Percentiles rank a stretch among this genome's conserved stretches.
Evolutionary conservation across 2,113 vertebrate genomes (phyloP).

Genomic region (Myotis davidii): DNA sequence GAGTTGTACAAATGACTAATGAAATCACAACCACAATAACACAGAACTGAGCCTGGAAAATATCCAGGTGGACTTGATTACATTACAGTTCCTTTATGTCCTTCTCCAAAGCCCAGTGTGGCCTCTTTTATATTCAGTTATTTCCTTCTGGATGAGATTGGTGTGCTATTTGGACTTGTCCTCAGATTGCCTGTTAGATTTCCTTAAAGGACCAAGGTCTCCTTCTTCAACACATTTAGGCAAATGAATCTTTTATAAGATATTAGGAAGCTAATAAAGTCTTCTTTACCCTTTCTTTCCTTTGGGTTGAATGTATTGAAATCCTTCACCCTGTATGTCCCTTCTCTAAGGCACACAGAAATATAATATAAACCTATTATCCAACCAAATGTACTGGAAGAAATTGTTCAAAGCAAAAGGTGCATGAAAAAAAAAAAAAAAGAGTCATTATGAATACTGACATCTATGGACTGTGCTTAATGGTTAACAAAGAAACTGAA

Average conservation of each 20-base stretch:
- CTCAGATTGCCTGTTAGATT: constrained; percentile 16
- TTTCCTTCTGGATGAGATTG: constrained; percentile 28
- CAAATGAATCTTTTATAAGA: constrained; percentile 10
- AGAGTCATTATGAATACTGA: not conserved
- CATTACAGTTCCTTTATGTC: constrained; percentile 12
- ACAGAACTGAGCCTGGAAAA: constrained; percentile 23
- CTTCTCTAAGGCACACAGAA: not conserved
- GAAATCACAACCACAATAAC: constrained; percentile 6
- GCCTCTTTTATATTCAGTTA: constrained; percentile 28
- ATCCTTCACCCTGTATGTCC: not conserved
- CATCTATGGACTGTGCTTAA: not conserved
- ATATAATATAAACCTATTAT: not conserved
- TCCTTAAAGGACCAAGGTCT: not conserved
- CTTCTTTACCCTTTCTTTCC: not conserved
- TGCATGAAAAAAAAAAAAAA: constrained; percentile 41
- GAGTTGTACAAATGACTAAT: constrained; percentile 59
- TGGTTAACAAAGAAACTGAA: constrained; percentile 53
- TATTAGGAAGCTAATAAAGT: not conserved
- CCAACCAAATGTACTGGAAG: constrained; percentile 30
- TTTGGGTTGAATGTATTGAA: not conserved
- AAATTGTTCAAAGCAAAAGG: constrained; percentile 50
- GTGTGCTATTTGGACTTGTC: not conserved
- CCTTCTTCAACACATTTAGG: not conserved
- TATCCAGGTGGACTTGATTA: constrained; percentile 44
- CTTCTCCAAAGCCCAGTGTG: constrained; percentile 13